phyloP scores from a whole-genome alignment of 1,140 invertebrate genomes.

The Aphelinus atriplicis region DNA sequence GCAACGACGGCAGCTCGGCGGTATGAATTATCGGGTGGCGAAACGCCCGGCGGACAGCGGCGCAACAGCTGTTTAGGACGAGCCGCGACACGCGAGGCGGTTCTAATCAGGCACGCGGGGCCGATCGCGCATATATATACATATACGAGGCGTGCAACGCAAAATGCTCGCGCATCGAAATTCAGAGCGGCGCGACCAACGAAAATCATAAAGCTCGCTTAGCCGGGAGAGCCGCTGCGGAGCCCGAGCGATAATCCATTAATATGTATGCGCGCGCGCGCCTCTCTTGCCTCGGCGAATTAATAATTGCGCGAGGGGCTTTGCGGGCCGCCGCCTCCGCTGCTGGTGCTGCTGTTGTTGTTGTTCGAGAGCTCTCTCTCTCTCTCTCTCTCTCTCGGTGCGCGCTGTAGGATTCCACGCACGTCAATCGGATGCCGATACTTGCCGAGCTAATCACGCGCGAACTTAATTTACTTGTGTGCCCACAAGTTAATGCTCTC shows the following conservation, averaged over 20 bases:
- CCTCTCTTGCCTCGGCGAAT: slow-evolving; percentile 6
- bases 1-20: no score
- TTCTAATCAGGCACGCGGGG: not conserved
- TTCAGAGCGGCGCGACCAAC: slow-evolving; percentile 12
- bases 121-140: no score
- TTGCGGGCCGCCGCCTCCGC: not conserved
- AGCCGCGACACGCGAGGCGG: no score
- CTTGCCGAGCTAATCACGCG: slow-evolving; percentile 13
- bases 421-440: slow-evolving; percentile 26
- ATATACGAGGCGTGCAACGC: no score
- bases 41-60: no score
- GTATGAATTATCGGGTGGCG: no score
- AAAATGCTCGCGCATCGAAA: slow-evolving; percentile 3
- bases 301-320: slow-evolving; percentile 19
- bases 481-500: slow-evolving; percentile 10
- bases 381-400: no score
- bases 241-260: slow-evolving; percentile 24
- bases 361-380: no score
- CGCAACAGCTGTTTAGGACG: no score
- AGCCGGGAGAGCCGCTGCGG: not conserved
- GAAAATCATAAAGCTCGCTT: slow-evolving; percentile 11
- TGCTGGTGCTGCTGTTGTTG: not conserved
- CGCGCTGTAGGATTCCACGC: not conserved
- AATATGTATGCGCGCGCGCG: slow-evolving; percentile 30
- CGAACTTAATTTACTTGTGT: slow-evolving; percentile 19